phyloP scores from a whole-genome alignment of 1,140 invertebrate species.

The Polyergus mexicanus region DNA sequence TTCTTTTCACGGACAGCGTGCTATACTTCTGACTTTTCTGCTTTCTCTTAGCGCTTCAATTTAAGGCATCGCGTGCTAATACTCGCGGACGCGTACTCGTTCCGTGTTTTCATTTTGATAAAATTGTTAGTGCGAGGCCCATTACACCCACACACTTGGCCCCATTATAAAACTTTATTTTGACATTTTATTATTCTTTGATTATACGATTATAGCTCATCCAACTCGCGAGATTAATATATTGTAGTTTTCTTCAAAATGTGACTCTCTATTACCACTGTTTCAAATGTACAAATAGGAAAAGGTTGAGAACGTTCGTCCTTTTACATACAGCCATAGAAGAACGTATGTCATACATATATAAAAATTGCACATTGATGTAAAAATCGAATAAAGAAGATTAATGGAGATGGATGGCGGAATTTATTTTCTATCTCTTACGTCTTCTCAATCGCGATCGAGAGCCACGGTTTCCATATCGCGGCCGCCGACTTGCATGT shows the following conservation, averaged over 20 bases:
- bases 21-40: slow-evolving; percentile 25
- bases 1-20: neutral
- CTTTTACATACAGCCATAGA: neutral
- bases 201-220: no score
- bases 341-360: no score
- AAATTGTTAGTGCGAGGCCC: neutral
- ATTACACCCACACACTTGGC: no score
- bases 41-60: slow-evolving; percentile 37
- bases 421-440: neutral
- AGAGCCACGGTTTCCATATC: neutral
- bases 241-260: no score
- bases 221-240: no score
- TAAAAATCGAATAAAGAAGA: neutral
- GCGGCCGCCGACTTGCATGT: slow-evolving; percentile 34
- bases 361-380: slow-evolving; percentile 17
- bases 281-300: no score
- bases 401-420: neutral
- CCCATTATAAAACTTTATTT: neutral
- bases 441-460: neutral
- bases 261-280: no score
- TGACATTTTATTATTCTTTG: neutral
- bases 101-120: neutral
- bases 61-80: slow-evolving; percentile 25
- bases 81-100: neutral
- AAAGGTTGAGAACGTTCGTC: neutral